Conservation (phyloP, 2,888 invertebrate species). For the Phyllotreta cruciferae region DNA sequence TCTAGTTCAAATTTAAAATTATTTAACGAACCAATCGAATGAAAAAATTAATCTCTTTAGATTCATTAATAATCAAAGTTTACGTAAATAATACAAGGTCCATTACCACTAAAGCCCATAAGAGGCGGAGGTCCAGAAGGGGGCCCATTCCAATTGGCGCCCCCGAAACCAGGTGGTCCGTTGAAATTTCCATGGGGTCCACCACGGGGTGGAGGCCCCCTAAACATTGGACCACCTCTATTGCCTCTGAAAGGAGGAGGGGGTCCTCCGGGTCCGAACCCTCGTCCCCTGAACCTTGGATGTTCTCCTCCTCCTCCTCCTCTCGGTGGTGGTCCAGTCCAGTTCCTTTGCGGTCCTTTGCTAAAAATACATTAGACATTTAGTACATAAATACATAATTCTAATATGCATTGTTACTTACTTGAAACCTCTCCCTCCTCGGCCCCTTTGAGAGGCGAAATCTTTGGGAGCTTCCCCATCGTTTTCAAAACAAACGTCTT, state of each 20-base stretch:
- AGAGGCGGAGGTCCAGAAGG: constrained; percentile 64
- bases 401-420: constrained; percentile 45
- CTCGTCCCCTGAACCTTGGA: constrained; percentile 73
- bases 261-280: constrained; percentile 69
- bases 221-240: constrained; percentile 58
- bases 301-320: constrained; percentile 61
- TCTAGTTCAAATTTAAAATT: too few relatives aligned
- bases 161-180: constrained; percentile 64
- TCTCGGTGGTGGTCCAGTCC: constrained; percentile 41
- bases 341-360: constrained; percentile 34
- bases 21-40: too few relatives aligned
- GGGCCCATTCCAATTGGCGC: constrained; percentile 74
- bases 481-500: constrained; percentile 56
- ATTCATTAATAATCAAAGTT: too few relatives aligned
- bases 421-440: constrained; percentile 62
- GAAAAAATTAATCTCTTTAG: too few relatives aligned
- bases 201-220: constrained; percentile 65
- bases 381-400: neutral
- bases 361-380: constrained; percentile 18
- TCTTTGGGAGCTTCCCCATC: constrained; percentile 60
- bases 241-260: constrained; percentile 61
- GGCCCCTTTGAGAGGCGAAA: constrained; percentile 59
- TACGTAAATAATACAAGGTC: constrained; percentile 27
- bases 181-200: constrained; percentile 60
- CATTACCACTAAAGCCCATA: constrained; percentile 58